phyloP scores from a whole-genome alignment of 2,113 vertebrate genomes.

The Erythrocebus patas region DNA sequence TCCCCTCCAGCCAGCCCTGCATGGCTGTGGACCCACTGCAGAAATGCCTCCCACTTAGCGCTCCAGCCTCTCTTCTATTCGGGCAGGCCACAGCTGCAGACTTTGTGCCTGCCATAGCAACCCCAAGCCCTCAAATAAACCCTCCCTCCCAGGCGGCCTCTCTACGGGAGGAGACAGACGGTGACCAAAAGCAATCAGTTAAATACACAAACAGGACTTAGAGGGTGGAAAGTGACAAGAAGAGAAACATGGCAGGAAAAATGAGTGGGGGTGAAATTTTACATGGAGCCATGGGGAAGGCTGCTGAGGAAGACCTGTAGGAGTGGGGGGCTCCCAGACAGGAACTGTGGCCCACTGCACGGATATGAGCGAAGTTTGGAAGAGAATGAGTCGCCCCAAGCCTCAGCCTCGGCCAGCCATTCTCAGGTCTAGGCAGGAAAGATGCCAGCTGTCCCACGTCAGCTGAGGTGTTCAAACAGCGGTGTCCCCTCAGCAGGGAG shows the following conservation, averaged over 20 bases:
- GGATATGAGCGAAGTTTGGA: neutral
- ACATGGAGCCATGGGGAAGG: too few relatives aligned
- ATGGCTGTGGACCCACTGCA: rapidly evolving
- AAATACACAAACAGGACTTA: too few relatives aligned
- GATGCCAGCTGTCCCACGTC: neutral
- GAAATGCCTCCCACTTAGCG: rapidly evolving
- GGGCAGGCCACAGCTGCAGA: neutral
- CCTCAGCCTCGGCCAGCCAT: neutral
- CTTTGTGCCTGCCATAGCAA: too few relatives aligned
- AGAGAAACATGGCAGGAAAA: neutral
- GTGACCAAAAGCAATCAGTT: neutral
- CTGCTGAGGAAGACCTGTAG: neutral
- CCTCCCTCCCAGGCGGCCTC: too few relatives aligned
- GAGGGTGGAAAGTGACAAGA: neutral
- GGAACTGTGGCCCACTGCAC: too few relatives aligned
- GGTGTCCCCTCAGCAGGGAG: neutral
- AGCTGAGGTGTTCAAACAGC: neutral
- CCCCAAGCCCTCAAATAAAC: neutral
- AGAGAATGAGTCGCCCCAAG: neutral
- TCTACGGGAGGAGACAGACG: neutral
- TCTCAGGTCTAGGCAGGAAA: neutral
- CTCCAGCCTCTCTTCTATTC: neutral
- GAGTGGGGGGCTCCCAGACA: too few relatives aligned
- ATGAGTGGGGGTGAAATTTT: neutral
- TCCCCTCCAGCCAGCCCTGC: neutral